These are phyloP conservation scores for Hymenopus coronatus DNA, from an alignment of 2,888 invertebrate genomes.

Conservation along the genomic window DNA sequence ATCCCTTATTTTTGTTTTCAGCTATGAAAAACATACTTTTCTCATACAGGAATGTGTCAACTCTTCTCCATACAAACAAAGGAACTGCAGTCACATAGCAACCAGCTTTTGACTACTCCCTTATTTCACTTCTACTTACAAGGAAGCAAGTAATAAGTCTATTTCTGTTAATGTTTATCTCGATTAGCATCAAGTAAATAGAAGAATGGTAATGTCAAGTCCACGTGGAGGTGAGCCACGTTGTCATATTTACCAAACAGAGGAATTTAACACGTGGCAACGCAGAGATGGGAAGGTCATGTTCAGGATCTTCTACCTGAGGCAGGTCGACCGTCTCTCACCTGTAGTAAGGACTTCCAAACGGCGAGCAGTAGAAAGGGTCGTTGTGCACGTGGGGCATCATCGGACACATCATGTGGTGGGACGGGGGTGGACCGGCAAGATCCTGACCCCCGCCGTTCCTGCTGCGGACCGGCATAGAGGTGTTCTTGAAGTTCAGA, in stretches of 20 bases:
- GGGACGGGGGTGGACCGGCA: slow-evolving; percentile 39
- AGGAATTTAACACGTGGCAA: neutral
- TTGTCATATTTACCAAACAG: neutral
- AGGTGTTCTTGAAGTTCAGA: slow-evolving; percentile 22
- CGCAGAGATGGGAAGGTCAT: neutral
- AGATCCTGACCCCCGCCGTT: neutral
- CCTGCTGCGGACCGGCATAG: slow-evolving; percentile 37
- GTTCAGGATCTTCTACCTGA: neutral
- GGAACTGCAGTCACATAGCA: no score
- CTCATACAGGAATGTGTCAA: no score
- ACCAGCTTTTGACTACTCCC: no score
- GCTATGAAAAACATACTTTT: no score
- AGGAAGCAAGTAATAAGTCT: no score
- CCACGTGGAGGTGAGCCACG: neutral
- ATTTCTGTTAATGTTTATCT: no score
- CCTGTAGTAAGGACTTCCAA: slow-evolving; percentile 59
- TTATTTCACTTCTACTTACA: no score
- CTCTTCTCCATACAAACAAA: no score
- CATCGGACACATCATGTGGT: slow-evolving; percentile 41
- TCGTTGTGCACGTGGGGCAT: slow-evolving; percentile 51
- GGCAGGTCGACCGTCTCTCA: slow-evolving; percentile 40
- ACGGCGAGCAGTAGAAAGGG: slow-evolving; percentile 59
- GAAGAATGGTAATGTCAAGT: neutral
- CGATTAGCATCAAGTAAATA: no score
- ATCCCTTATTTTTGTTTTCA: no score